Conservation (phyloP, 2,888 invertebrate species). For the Tetranychus piercei region DNA sequence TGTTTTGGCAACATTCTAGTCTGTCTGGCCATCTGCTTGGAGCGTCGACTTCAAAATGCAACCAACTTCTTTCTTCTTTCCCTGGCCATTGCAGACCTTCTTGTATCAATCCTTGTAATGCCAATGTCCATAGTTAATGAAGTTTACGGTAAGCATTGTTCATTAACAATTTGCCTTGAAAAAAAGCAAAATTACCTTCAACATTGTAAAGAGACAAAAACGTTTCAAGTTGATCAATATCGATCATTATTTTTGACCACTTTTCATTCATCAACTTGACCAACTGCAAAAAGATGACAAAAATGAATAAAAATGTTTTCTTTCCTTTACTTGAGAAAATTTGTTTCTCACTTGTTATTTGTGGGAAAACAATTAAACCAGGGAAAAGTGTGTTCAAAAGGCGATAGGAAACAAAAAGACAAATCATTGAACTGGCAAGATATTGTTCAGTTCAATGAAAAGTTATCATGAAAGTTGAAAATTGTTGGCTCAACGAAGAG, state of each 20-base stretch:
- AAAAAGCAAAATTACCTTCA: neutral
- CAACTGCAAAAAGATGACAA: neutral
- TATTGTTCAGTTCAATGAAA: no score
- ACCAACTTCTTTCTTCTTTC: slow-evolving; percentile 89
- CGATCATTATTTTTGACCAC: no score
- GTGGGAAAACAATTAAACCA: no score
- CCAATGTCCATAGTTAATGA: slow-evolving; percentile 82
- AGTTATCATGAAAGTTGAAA: no score
- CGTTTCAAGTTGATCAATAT: no score
- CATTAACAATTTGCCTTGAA: slow-evolving; percentile 5
- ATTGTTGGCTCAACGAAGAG: no score
- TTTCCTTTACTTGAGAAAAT: no score
- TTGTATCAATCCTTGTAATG: slow-evolving; percentile 87
- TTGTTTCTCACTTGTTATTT: no score
- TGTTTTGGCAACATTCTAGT: slow-evolving; percentile 68
- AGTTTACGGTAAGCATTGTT: slow-evolving; percentile 58
- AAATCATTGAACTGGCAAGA: no score
- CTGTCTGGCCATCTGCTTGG: slow-evolving; percentile 74
- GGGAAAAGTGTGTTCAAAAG: no score
- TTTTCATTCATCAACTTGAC: neutral
- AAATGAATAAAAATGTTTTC: no score
- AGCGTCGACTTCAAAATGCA: slow-evolving; percentile 73
- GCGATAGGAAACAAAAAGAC: no score
- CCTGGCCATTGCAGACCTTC: slow-evolving; percentile 73
- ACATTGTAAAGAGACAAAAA: neutral